Base-by-base conservation (phyloP, 2,113 vertebrate species). In the Oenanthe oenanthe region DNA sequence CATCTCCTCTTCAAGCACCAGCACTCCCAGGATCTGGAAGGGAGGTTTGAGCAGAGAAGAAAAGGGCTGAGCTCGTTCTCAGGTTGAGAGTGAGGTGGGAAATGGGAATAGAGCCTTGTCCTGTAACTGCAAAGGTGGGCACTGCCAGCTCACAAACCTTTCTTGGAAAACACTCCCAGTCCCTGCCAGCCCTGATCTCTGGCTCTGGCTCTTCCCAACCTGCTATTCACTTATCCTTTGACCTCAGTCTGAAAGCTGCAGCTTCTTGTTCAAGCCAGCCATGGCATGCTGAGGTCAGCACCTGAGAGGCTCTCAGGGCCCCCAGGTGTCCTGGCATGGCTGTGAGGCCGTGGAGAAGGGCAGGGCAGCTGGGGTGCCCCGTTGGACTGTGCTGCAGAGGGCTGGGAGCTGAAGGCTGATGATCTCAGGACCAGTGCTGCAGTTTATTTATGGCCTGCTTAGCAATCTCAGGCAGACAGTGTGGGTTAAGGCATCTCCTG, bases 381-480 rank as follows among this genome's bases (percentile, higher is more conserved):
- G 2, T 12, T 32, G 40, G 65, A 47, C 67, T 48, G 67, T 62
- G 65, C 26, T 4, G 2, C 2, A 16, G 65, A 31, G 70, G 71
- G 32, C 92, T 48, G 10, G 70, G 43, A 94, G 66, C 92, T 73
- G 81, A 82, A 88, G 92, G 83, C 65, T 25, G 16, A n/a, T 3
- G 53, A 92, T 79, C 56, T 88, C 84, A 83, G 88, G 75, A 32
- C 61, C 67, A 50, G 17, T 26, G 45, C 61, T 88, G 79, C 76
- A 32, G 67, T 93, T 96, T 96, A 95, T 96, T 96, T 96, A 77
- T 80, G 88, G 93, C 82, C 79, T 80, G 82, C 65, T 94, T 92
- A 95, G 88, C 75, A 89, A 80, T 94, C 82, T 92, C 76, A 77
- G 88, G 72, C 88, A 92, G 75, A 60, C 93, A 88, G 92, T 19